Evolutionary conservation across 1,140 invertebrate species (phyloP).

Genomic region (Drosophila nannoptera): DNA sequence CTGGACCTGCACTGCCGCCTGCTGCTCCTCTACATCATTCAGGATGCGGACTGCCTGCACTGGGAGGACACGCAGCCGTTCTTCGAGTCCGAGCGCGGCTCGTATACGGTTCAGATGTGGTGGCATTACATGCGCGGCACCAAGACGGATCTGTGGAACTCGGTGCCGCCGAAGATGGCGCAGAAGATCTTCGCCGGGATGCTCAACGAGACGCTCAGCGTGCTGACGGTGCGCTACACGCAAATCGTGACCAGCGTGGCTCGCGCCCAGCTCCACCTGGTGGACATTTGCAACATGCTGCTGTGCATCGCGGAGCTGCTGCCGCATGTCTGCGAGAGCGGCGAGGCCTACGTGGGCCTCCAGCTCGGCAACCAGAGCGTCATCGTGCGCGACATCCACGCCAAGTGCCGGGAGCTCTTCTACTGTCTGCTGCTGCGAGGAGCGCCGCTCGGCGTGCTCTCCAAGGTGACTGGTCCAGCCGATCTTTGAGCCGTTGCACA

Average conservation of each 20-base stretch:
- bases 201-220: slow-evolving; percentile 89
- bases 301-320: slow-evolving; percentile 85
- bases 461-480: slow-evolving; percentile 81
- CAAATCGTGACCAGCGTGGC: slow-evolving; percentile 82
- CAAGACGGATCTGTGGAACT: slow-evolving; percentile 87
- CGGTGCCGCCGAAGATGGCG: slow-evolving; percentile 89
- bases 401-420: slow-evolving; percentile 88
- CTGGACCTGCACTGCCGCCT: slow-evolving; percentile 88
- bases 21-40: slow-evolving; percentile 87
- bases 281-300: slow-evolving; percentile 87
- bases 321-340: slow-evolving; percentile 83
- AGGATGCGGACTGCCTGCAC: slow-evolving; percentile 86
- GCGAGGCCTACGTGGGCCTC: slow-evolving; percentile 80
- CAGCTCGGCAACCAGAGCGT: slow-evolving; percentile 81
- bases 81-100: slow-evolving; percentile 85
- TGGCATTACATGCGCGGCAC: slow-evolving; percentile 92
- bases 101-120: slow-evolving; percentile 90
- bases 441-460: slow-evolving; percentile 84
- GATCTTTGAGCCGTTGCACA: too few relatives aligned
- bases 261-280: slow-evolving; percentile 82
- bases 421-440: slow-evolving; percentile 85
- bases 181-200: slow-evolving; percentile 88
- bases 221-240: slow-evolving; percentile 86
- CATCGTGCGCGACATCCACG: slow-evolving; percentile 86
- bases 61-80: slow-evolving; percentile 83